phyloP scores from a whole-genome alignment of 2,113 vertebrate species.

The Sclerurus mexicanus region DNA sequence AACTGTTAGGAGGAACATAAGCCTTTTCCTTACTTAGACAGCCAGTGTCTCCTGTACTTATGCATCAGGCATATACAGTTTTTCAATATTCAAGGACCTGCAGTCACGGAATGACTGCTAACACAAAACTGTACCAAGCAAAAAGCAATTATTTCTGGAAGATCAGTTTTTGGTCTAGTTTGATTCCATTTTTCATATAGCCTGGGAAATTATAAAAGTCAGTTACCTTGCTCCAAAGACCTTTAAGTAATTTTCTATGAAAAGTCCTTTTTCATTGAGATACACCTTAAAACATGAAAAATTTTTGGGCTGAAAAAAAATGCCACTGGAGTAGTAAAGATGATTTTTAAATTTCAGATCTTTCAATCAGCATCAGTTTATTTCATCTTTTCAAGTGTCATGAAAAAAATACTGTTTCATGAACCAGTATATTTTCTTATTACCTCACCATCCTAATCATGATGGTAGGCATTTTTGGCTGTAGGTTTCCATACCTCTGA shows the following conservation, averaged over 20 bases:
- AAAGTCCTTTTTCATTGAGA: neutral
- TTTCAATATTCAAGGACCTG: neutral
- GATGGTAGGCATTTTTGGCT: neutral
- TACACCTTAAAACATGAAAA: neutral
- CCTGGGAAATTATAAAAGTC: neutral
- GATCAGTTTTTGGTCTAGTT: neutral
- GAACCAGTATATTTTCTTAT: neutral
- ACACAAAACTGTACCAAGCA: neutral
- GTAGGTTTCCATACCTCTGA: neutral
- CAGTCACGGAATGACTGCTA: neutral
- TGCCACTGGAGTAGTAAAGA: neutral
- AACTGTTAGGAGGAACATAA: neutral
- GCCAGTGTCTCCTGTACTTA: neutral
- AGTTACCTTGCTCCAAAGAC: neutral
- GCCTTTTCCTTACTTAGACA: neutral
- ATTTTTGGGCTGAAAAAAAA: neutral
- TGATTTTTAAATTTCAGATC: neutral
- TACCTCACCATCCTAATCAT: neutral
- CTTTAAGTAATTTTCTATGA: neutral
- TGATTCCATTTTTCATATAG: neutral
- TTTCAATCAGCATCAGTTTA: neutral
- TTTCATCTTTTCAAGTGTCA: neutral
- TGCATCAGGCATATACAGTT: neutral
- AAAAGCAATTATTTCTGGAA: neutral
- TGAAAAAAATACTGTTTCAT: neutral